These are phyloP conservation scores for Unio delphinus DNA, from an alignment of 2,888 invertebrate genomes.

Conservation along the genomic window DNA sequence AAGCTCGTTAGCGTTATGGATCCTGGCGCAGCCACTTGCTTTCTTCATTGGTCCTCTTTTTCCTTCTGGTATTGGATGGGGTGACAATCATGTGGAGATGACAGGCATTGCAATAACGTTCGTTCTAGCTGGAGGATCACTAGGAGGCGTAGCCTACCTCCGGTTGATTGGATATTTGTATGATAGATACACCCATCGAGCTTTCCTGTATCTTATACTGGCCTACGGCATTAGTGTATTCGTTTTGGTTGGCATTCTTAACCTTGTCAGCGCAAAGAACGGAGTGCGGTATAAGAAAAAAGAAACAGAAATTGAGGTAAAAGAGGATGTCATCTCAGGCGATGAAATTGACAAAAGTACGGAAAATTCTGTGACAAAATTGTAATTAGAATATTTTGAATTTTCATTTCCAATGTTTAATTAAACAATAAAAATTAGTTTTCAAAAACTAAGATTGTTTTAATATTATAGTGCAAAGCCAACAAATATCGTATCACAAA, in stretches of 20 bases:
- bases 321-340: neutral
- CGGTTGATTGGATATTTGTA: slow-evolving; percentile 47
- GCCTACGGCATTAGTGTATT: slow-evolving; percentile 33
- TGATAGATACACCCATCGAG: slow-evolving; percentile 35
- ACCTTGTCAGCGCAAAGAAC: slow-evolving; percentile 26
- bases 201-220: slow-evolving; percentile 41
- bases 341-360: too few species aligned
- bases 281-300: slow-evolving; percentile 29
- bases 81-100: slow-evolving; percentile 46
- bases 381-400: too few species aligned
- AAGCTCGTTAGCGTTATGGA: slow-evolving; percentile 39
- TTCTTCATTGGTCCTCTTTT: slow-evolving; percentile 47
- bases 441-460: too few species aligned
- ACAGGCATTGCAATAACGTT: slow-evolving; percentile 48
- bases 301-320: slow-evolving; percentile 5
- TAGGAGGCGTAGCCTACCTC: slow-evolving; percentile 47
- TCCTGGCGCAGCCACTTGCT: slow-evolving; percentile 37
- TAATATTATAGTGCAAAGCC: too few species aligned
- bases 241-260: slow-evolving; percentile 24
- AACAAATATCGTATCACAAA: too few species aligned
- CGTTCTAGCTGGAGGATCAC: slow-evolving; percentile 39
- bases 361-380: too few species aligned
- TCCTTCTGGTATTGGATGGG: slow-evolving; percentile 53
- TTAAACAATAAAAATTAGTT: too few species aligned
- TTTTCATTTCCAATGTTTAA: too few species aligned